Percentiles rank a stretch among this genome's conserved stretches.
Conservation (phyloP, 2,113 vertebrate species). For the Sinocyclocheilus grahami region DNA sequence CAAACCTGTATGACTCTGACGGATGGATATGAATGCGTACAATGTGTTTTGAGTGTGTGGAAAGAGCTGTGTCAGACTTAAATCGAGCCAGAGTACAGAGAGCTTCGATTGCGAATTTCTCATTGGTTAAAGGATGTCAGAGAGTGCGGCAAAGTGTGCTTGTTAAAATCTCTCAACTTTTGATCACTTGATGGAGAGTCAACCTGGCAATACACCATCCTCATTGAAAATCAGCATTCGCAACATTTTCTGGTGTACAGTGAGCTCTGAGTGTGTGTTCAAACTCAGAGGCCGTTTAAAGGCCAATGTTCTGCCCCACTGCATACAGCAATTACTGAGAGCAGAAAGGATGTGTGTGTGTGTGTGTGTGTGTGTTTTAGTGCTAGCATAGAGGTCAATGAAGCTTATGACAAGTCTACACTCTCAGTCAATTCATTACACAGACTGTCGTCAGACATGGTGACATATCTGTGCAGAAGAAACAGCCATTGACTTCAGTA, state of each 20-base stretch:
- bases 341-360: background rate
- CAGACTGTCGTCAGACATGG: background rate
- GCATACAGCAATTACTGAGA: conserved; percentile 64
- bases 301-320: conserved; percentile 67
- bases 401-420: background rate
- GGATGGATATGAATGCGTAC: background rate
- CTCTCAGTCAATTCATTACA: conserved; percentile 1
- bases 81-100: background rate
- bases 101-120: background rate
- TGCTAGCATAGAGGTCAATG: background rate
- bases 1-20: background rate
- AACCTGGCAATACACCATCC: background rate
- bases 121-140: background rate
- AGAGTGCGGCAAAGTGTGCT: background rate
- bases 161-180: background rate
- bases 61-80: background rate
- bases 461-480: background rate
- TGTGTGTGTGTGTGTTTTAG: background rate
- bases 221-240: background rate
- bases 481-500: background rate
- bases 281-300: conserved; percentile 60
- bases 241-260: background rate
- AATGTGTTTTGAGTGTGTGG: background rate
- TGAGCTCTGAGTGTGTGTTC: conserved; percentile 11
- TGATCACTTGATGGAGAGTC: background rate